Evolutionary conservation across 2,888 invertebrate genomes (phyloP).

Genomic region (Bedellia somnulentella): DNA sequence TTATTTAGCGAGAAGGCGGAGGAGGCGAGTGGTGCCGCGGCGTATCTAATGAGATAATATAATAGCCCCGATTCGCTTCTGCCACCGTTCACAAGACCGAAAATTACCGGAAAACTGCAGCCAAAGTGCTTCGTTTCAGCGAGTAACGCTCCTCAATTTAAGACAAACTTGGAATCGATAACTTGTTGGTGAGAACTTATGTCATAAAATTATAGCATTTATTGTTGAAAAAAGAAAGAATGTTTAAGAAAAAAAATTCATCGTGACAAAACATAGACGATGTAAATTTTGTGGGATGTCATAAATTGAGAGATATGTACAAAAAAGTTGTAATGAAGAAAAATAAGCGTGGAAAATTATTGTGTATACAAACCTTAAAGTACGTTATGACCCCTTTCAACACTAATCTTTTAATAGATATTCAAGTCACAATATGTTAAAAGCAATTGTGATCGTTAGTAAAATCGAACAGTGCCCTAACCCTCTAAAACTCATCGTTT

Average conservation of each 20-base stretch:
- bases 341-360: neutral
- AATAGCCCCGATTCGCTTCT: conserved; percentile 51
- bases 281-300: no score
- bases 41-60: conserved; percentile 59
- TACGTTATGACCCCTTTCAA: conserved; percentile 12
- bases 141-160: conserved; percentile 20
- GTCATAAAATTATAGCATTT: no score
- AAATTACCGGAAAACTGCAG: conserved; percentile 52
- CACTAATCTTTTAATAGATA: conserved; percentile 49
- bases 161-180: no score
- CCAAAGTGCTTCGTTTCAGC: conserved; percentile 20
- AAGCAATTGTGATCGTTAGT: neutral
- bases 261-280: no score
- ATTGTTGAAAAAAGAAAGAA: no score
- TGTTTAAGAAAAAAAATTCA: no score
- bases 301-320: no score
- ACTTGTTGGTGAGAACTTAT: no score
- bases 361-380: neutral
- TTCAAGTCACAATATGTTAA: conserved; percentile 52
- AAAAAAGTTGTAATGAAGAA: neutral
- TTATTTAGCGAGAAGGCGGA: conserved; percentile 44
- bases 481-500: conserved; percentile 18
- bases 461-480: neutral
- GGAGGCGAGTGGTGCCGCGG: conserved; percentile 31
- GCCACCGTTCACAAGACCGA: conserved; percentile 37